A percentile compares a stretch with the other conserved stretches of the same genome.
Evolutionary conservation across 2,797 vertebrate genomes (phyloP).

Genomic region (Ambastaia sidthimunki): DNA sequence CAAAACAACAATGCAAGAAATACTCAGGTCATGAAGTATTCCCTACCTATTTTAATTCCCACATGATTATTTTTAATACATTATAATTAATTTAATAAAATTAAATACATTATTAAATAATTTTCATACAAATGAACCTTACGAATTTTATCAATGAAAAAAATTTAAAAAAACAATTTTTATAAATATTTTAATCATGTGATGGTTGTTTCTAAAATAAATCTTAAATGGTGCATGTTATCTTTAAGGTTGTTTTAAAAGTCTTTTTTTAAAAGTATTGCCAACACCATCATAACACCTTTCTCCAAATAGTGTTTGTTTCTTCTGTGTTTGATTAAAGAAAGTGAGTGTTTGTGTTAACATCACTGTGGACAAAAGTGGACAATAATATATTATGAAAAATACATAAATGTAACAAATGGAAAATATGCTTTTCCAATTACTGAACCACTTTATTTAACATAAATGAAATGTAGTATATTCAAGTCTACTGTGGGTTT

Average conservation of each 20-base stretch:
- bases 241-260: not conserved
- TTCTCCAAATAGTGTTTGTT: slow-evolving; percentile 3
- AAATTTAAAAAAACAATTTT: not conserved
- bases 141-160: too few species aligned
- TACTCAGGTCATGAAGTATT: slow-evolving; percentile 34
- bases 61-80: slow-evolving; percentile 1
- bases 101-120: too few species aligned
- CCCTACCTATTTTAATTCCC: slow-evolving; percentile 10
- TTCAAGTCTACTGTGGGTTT: not conserved
- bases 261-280: not conserved
- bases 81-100: too few species aligned
- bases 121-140: slow-evolving; percentile 15
- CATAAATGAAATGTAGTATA: not conserved
- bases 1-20: slow-evolving; percentile 31
- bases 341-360: slow-evolving; percentile 8
- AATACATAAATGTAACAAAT: not conserved
- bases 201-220: not conserved
- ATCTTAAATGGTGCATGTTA: not conserved
- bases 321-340: slow-evolving; percentile 11
- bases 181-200: not conserved
- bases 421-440: not conserved
- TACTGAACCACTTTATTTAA: not conserved
- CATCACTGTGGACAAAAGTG: slow-evolving; percentile 10
- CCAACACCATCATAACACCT: slow-evolving; percentile 20
- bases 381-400: slow-evolving; percentile 15